These are phyloP conservation scores for Bedellia somnulentella DNA, from an alignment of 2,888 invertebrate genomes.

Conservation along the genomic window DNA sequence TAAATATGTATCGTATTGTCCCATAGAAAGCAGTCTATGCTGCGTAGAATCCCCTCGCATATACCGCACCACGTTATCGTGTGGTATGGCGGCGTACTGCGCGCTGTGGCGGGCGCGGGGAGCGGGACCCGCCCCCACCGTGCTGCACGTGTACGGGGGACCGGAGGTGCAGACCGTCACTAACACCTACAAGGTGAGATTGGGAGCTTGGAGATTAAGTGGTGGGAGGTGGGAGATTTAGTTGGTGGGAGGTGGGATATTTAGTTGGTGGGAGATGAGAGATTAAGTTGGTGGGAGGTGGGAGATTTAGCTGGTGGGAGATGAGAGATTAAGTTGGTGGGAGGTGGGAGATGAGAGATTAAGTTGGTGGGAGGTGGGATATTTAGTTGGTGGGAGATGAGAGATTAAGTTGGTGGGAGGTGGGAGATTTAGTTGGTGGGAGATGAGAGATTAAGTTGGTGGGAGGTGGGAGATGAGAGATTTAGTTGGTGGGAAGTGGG, in stretches of 20 bases:
- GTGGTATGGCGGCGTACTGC: conserved; percentile 69
- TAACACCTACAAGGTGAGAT: conserved; percentile 84
- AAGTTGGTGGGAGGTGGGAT: too few species aligned
- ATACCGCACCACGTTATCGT: conserved; percentile 32
- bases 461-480: too few species aligned
- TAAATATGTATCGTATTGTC: neutral
- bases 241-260: neutral
- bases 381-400: too few species aligned
- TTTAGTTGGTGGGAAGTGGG: too few species aligned
- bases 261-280: too few species aligned
- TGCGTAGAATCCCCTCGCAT: conserved; percentile 29
- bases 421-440: too few species aligned
- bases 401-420: too few species aligned
- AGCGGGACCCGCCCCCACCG: conserved; percentile 75
- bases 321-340: too few species aligned
- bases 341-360: too few species aligned
- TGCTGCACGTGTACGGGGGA: conserved; percentile 96
- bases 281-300: too few species aligned
- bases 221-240: neutral
- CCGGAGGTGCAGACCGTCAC: conserved; percentile 97
- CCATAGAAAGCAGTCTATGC: conserved; percentile 25
- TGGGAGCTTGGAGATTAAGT: conserved; percentile 87
- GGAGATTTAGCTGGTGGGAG: too few species aligned
- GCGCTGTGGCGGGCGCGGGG: neutral
- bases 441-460: too few species aligned